These are phyloP conservation scores for Ciona savignyi DNA, from an alignment of 23 tunicate genomes.

Conservation along the genomic window DNA sequence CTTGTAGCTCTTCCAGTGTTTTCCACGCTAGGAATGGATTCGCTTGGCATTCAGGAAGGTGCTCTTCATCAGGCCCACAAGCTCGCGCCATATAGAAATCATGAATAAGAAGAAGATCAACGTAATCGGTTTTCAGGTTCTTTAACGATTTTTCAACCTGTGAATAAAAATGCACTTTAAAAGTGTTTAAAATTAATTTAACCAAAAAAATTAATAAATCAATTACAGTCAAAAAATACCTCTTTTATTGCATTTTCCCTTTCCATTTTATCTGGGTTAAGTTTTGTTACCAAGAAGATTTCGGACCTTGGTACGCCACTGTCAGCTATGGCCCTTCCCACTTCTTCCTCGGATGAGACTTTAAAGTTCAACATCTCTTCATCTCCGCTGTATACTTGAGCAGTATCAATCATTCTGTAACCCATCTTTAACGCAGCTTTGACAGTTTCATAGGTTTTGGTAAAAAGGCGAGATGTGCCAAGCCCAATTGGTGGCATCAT, in stretches of 20 bases:
- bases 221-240: too few species aligned
- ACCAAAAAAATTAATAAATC: too few species aligned
- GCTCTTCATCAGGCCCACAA: conserved; percentile 3
- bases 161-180: too few species aligned
- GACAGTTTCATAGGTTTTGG: conserved; percentile 15
- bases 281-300: conserved; percentile 24
- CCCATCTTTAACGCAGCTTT: conserved; percentile 28
- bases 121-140: conserved; percentile 23
- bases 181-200: too few species aligned
- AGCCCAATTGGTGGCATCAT: conserved; percentile 50
- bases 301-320: conserved; percentile 18
- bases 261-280: conserved; percentile 4
- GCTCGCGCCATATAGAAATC: conserved; percentile 5
- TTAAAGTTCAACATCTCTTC: neutral
- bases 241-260: conserved; percentile 8
- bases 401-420: conserved; percentile 46
- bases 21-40: conserved; percentile 24
- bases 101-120: conserved; percentile 30
- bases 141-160: conserved; percentile 20
- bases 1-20: conserved; percentile 26
- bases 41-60: conserved; percentile 5
- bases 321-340: conserved; percentile 24
- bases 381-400: conserved; percentile 28
- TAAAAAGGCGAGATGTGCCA: conserved; percentile 19
- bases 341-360: conserved; percentile 11